Evolutionary conservation across 2,797 vertebrate species (phyloP).

Genomic region (Buceros bicornis): DNA sequence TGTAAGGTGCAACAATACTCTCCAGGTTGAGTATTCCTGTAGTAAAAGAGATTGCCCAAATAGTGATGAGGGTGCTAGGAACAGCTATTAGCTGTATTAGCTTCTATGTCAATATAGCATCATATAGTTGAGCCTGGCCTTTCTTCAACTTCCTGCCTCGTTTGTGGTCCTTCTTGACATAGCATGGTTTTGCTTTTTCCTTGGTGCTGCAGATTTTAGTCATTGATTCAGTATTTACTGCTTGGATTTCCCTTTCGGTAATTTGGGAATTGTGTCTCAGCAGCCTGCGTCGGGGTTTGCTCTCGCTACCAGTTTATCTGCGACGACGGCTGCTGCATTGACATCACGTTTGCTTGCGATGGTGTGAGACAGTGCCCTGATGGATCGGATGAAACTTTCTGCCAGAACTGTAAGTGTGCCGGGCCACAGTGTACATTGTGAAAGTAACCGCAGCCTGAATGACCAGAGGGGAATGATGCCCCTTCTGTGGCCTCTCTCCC

Average conservation of each 20-base stretch:
- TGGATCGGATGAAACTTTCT: conserved; percentile 95
- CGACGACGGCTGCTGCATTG: conserved; percentile 94
- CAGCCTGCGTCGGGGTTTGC: conserved; percentile 89
- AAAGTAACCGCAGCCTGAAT: not conserved
- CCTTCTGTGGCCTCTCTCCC: not conserved
- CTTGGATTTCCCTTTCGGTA: conserved; percentile 4
- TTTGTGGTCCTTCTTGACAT: not conserved
- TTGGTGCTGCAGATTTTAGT: not conserved
- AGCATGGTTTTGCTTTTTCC: not conserved
- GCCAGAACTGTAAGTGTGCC: conserved; percentile 87
- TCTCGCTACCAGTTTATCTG: conserved; percentile 95
- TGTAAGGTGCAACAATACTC: not conserved
- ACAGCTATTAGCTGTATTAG: not conserved
- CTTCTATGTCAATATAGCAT: not conserved
- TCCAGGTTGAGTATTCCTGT: not conserved
- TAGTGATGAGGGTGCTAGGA: not conserved
- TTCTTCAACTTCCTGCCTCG: not conserved
- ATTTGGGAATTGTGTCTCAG: conserved; percentile 37
- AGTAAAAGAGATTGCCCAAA: not conserved
- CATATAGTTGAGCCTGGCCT: not conserved
- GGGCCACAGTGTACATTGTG: not conserved
- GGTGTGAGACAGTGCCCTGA: conserved; percentile 93
- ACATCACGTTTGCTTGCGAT: conserved; percentile 93
- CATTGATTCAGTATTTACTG: not conserved
- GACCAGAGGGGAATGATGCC: not conserved